phyloP scores from a whole-genome alignment of 1,140 invertebrate species.

The Megalopta genalis region DNA sequence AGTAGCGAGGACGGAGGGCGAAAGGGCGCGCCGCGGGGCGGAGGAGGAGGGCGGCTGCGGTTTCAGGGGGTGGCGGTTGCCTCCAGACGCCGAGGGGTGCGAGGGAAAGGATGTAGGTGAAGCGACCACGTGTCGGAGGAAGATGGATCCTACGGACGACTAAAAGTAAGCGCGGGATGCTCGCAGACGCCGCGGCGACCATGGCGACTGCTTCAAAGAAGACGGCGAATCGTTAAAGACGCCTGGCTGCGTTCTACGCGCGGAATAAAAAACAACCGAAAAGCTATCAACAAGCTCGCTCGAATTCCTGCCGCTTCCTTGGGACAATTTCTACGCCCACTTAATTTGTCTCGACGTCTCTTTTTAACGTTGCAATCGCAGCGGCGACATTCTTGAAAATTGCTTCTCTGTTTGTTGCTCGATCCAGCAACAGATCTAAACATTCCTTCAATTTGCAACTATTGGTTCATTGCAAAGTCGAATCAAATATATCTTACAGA shows the following conservation, averaged over 20 bases:
- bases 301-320: background rate
- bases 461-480: too few species aligned
- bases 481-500: too few species aligned
- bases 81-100: conserved; percentile 65
- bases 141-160: conserved; percentile 49
- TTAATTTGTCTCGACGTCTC: too few species aligned
- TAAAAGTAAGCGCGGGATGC: conserved; percentile 62
- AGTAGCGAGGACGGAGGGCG: conserved; percentile 60
- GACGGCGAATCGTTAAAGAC: conserved; percentile 23
- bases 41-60: conserved; percentile 69
- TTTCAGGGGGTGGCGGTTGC: conserved; percentile 69
- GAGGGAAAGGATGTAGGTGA: conserved; percentile 57
- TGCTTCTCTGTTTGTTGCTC: too few species aligned
- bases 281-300: background rate
- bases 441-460: too few species aligned
- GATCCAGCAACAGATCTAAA: too few species aligned
- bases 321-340: too few species aligned
- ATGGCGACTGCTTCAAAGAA: conserved; percentile 35
- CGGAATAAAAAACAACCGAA: background rate
- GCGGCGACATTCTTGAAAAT: too few species aligned
- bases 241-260: conserved; percentile 16
- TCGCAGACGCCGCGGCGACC: background rate
- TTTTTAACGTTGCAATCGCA: too few species aligned
- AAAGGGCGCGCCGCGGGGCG: conserved; percentile 4
- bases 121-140: conserved; percentile 47